Conservation (phyloP, 2,797 vertebrate genomes). For the Clamator glandarius region DNA sequence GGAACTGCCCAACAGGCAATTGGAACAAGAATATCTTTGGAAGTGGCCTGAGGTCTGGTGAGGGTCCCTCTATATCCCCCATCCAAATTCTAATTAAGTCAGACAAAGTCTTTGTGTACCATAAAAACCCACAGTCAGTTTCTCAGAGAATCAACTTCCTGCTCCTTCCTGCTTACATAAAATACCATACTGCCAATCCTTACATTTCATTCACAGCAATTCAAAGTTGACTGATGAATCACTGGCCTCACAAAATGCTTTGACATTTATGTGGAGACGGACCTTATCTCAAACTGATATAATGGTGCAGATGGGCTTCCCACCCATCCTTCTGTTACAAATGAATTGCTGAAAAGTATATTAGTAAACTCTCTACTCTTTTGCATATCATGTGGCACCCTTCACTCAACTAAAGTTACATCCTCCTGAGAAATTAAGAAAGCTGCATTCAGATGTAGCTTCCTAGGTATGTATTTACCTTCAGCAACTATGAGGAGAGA, state of each 20-base stretch:
- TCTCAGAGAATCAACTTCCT: constrained; percentile 20
- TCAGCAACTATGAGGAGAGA: neutral
- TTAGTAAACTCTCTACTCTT: constrained; percentile 28
- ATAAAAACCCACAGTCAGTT: neutral
- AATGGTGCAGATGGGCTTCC: constrained; percentile 65
- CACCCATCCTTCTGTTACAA: constrained; percentile 63
- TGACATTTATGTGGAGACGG: constrained; percentile 48
- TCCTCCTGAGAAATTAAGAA: neutral
- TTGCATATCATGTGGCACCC: neutral
- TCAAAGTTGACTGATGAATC: constrained; percentile 58
- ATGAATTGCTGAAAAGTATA: constrained; percentile 6
- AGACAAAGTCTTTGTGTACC: neutral
- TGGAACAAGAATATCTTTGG: neutral
- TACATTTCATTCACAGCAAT: constrained; percentile 55
- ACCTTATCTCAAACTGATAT: constrained; percentile 42
- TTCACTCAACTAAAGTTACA: neutral
- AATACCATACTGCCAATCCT: constrained; percentile 21
- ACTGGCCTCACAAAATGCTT: constrained; percentile 51
- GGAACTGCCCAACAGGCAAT: neutral
- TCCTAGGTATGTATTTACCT: neutral
- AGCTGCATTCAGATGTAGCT: neutral
- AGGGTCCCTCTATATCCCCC: neutral
- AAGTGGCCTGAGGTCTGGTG: neutral
- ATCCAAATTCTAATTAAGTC: neutral
- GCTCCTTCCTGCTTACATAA: constrained; percentile 37